Base-by-base conservation (phyloP, 2,888 invertebrate species). In the Nymphalis polychloros region DNA sequence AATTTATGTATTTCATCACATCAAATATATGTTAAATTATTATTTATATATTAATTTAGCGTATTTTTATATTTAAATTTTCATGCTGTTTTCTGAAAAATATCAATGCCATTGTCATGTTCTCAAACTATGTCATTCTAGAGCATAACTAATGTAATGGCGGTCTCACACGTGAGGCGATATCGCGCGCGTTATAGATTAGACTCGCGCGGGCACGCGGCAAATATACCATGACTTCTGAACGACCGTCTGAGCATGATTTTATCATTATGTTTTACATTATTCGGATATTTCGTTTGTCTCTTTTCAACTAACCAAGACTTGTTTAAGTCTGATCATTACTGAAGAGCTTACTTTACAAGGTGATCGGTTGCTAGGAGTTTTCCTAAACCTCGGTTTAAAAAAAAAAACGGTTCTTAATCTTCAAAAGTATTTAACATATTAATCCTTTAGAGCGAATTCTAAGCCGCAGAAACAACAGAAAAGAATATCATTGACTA, bases 171-270 rank as follows among this genome's bases (percentile, higher is more conserved):
- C 88, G 90, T 84, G 74, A 86, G 76, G 77, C 81, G 74, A 74
- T 67, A 77, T 78, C 83, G 64, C 64, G 65, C 50, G 69, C 81
- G 84, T 84, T 85, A 86, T 81, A 82, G 85, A 89, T 89, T 90
- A 79, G 87, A 78, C 79, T 78, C 84, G 84, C 81, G 78, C 71
- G 74, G 77, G 84, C 89, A 88, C 87, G 87, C 85, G 84, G 84
- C 84, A 67, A 71, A 88, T 80, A 69, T 76, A 79, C 82, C 86
- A 82, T 87, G 85, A 88, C 85, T 81, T 74, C 73, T 65, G 81
- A 81, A 81, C 77, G 77, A 78, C 74, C 75, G 74, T 69, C 69
- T 74, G 75, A 72, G 74, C 76, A 79, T 76, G 76, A 78, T 78
- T 78, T 75, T 76, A 76, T 76, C 67, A 76, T 75, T 77, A 60